Conservation (phyloP, 2,888 invertebrate species). For the Dynastes grantii region DNA sequence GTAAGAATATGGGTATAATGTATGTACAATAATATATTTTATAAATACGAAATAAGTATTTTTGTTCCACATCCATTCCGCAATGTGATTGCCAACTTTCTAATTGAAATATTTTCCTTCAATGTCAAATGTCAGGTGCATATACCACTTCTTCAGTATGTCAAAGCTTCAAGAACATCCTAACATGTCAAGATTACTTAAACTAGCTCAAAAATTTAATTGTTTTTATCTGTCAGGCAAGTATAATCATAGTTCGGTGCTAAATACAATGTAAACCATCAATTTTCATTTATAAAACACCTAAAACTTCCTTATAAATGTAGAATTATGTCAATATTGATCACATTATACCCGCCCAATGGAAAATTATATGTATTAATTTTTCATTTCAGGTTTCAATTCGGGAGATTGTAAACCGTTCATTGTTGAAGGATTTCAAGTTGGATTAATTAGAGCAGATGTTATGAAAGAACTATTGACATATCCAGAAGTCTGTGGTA, state of each 20-base stretch:
- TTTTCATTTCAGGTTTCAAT: slow-evolving; percentile 76
- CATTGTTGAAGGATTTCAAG: slow-evolving; percentile 90
- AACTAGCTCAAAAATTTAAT: slow-evolving; percentile 90
- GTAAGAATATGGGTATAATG: too few relatives aligned
- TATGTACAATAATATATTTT: too few relatives aligned
- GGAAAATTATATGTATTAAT: slow-evolving; percentile 49
- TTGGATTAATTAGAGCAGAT: slow-evolving; percentile 89
- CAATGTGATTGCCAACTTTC: slow-evolving; percentile 1
- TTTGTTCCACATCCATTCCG: too few relatives aligned
- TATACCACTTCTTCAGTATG: slow-evolving; percentile 30
- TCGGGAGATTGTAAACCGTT: slow-evolving; percentile 89
- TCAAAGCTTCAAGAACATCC: slow-evolving; percentile 48
- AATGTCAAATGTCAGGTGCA: slow-evolving; percentile 25
- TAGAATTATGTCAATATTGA: slow-evolving; percentile 54
- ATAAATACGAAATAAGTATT: too few relatives aligned
- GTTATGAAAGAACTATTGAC: slow-evolving; percentile 85
- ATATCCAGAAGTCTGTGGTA: slow-evolving; percentile 81
- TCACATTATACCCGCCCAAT: slow-evolving; percentile 55
- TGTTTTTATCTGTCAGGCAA: slow-evolving; percentile 91
- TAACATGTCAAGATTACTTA: slow-evolving; percentile 79
- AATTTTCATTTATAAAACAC: slow-evolving; percentile 57
- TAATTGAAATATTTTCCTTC: slow-evolving; percentile 8
- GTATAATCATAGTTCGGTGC: slow-evolving; percentile 58
- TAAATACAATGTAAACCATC: slow-evolving; percentile 49
- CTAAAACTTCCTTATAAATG: slow-evolving; percentile 51